phyloP scores from a whole-genome alignment of 2,797 vertebrate genomes.

The Sebastes minor region DNA sequence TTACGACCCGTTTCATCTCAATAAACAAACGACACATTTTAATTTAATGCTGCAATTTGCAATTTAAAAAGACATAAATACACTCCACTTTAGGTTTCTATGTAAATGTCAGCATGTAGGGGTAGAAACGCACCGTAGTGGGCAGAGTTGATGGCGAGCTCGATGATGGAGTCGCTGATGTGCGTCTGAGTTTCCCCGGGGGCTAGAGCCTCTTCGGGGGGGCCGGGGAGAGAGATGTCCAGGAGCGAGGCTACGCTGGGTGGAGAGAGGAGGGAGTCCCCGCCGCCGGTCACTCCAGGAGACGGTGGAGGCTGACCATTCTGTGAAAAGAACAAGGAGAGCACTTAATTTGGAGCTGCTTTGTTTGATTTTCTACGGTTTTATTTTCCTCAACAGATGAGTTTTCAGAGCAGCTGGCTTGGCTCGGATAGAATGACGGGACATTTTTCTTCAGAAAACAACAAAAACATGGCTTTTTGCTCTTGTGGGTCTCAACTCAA shows the following conservation, averaged over 20 bases:
- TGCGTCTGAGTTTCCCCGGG: conserved; percentile 92
- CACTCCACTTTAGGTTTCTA: background rate
- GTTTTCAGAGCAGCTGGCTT: background rate
- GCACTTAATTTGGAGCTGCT: background rate
- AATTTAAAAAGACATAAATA: background rate
- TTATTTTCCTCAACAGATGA: background rate
- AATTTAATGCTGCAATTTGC: background rate
- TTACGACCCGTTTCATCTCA: background rate
- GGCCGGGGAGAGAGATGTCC: conserved; percentile 97
- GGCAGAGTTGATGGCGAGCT: conserved; percentile 97
- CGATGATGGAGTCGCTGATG: conserved; percentile 98
- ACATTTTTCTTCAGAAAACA: background rate
- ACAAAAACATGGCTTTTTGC: background rate
- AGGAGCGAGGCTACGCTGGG: conserved; percentile 95
- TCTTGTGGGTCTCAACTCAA: background rate
- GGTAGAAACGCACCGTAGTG: conserved; percentile 85
- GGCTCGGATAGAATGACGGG: background rate
- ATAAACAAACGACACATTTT: background rate
- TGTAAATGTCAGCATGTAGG: background rate
- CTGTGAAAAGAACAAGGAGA: conserved; percentile 49
- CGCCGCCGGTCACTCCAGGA: conserved; percentile 70
- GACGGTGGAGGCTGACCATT: conserved; percentile 85
- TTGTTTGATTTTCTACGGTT: background rate
- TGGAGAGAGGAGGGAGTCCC: conserved; percentile 89
- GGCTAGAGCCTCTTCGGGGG: conserved; percentile 94